phyloP scores from a whole-genome alignment of 2,113 vertebrate genomes.

The Cochlearius cochlearius region DNA sequence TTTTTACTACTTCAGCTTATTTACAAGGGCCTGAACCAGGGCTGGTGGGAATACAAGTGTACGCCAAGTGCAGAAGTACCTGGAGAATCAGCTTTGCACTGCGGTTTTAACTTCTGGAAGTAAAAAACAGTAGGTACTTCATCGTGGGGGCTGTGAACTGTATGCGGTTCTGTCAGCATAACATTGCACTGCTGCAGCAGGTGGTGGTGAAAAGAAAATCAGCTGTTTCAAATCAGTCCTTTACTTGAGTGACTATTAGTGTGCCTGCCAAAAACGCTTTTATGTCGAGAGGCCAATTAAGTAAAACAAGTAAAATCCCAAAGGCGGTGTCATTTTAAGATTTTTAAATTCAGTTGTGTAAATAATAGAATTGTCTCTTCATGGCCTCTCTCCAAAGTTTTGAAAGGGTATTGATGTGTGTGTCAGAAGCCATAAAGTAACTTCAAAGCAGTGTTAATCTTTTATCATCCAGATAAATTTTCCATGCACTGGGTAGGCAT shows the following conservation, averaged over 20 bases:
- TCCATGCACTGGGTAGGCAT: neutral
- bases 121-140: neutral
- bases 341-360: neutral
- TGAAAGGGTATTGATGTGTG: neutral
- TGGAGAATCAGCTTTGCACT: neutral
- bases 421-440: neutral
- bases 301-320: constrained; percentile 8
- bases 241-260: neutral
- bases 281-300: neutral
- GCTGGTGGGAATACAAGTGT: accelerated
- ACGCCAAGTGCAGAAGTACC: neutral
- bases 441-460: neutral
- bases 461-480: constrained; percentile 3
- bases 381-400: neutral
- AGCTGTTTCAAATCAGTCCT: neutral
- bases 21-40: neutral
- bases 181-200: neutral
- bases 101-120: neutral
- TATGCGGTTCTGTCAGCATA: neutral
- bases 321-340: neutral
- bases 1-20: neutral
- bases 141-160: neutral
- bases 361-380: constrained; percentile 10
- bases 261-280: constrained; percentile 53
- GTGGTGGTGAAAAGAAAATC: neutral